These are phyloP conservation scores for Aythya baeri DNA, from an alignment of 2,113 vertebrate genomes.

Conservation along the genomic window DNA sequence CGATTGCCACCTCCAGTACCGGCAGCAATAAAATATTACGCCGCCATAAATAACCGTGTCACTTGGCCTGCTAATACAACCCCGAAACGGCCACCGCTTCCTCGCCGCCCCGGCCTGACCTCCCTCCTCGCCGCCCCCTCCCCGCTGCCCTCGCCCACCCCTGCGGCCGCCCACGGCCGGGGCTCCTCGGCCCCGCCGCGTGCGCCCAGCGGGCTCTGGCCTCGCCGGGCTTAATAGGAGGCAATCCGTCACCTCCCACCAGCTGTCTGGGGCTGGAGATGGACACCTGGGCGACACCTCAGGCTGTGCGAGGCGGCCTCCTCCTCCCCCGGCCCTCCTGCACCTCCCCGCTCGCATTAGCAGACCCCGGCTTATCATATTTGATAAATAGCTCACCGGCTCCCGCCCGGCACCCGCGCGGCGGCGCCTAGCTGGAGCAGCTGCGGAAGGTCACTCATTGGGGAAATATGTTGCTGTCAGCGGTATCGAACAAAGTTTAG, in stretches of 20 bases:
- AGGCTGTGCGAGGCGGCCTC: slow-evolving; percentile 68
- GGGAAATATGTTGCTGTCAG: slow-evolving; percentile 87
- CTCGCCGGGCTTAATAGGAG: slow-evolving; percentile 66
- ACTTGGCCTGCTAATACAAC: slow-evolving; percentile 27
- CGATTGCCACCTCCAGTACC: slow-evolving; percentile 77
- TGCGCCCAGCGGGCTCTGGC: slow-evolving; percentile 29
- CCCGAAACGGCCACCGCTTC: slow-evolving; percentile 8
- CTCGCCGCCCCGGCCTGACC: slow-evolving; percentile 64
- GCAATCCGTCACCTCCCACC: slow-evolving; percentile 83
- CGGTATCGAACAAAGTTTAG: slow-evolving; percentile 84
- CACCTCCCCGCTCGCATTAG: slow-evolving; percentile 59
- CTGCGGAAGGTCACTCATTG: slow-evolving; percentile 84
- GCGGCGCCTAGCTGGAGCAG: slow-evolving; percentile 51
- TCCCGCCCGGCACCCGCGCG: slow-evolving; percentile 26
- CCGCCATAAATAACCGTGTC: slow-evolving; percentile 79
- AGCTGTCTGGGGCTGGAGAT: slow-evolving; percentile 72
- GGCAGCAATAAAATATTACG: slow-evolving; percentile 86
- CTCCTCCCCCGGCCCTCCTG: slow-evolving; percentile 16
- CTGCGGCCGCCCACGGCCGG: slow-evolving; percentile 45
- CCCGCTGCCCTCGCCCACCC: slow-evolving; percentile 54
- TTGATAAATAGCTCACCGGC: slow-evolving; percentile 78
- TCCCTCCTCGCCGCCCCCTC: slow-evolving; percentile 67
- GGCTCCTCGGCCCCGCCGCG: too few species aligned
- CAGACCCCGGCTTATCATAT: slow-evolving; percentile 72
- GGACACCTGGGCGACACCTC: slow-evolving; percentile 79